These are phyloP conservation scores for Oenanthe oenanthe DNA, from an alignment of 2,113 vertebrate species.

Conservation along the genomic window DNA sequence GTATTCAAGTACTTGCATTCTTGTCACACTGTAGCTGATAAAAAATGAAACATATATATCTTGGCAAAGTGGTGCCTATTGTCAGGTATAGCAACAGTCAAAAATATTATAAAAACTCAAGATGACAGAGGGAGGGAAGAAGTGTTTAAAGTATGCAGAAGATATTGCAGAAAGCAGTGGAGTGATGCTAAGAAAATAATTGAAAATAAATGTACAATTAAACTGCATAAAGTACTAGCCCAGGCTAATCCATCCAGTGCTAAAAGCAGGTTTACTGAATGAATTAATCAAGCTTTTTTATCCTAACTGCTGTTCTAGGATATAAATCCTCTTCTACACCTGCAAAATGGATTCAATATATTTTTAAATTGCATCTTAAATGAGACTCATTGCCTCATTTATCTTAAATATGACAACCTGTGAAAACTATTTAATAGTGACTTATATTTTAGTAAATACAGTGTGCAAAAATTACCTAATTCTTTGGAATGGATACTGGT, in stretches of 20 bases:
- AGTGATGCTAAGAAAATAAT: conserved; percentile 38
- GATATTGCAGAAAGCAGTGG: not conserved
- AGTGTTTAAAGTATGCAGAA: not conserved
- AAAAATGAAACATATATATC: not conserved
- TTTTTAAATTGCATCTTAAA: conserved; percentile 22
- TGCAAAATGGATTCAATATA: not conserved
- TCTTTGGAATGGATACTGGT: not conserved
- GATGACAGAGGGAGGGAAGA: not conserved
- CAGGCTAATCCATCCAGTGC: not conserved
- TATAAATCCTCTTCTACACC: conserved; percentile 11
- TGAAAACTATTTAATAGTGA: not conserved
- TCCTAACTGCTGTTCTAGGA: not conserved
- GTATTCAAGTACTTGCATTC: not conserved
- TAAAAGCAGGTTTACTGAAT: conserved; percentile 26
- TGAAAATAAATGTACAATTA: conserved; percentile 47
- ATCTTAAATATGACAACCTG: not conserved
- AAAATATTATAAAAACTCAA: not conserved
- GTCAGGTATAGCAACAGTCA: not conserved
- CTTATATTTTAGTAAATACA: not conserved
- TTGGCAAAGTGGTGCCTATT: not conserved
- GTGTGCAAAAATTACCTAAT: not conserved
- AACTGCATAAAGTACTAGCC: not conserved
- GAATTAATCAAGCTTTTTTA: conserved; percentile 26
- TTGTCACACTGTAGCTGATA: not conserved
- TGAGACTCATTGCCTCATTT: not conserved